Evolutionary conservation across 2,113 vertebrate genomes (phyloP).

Genomic region (Malaclemys terrapin): DNA sequence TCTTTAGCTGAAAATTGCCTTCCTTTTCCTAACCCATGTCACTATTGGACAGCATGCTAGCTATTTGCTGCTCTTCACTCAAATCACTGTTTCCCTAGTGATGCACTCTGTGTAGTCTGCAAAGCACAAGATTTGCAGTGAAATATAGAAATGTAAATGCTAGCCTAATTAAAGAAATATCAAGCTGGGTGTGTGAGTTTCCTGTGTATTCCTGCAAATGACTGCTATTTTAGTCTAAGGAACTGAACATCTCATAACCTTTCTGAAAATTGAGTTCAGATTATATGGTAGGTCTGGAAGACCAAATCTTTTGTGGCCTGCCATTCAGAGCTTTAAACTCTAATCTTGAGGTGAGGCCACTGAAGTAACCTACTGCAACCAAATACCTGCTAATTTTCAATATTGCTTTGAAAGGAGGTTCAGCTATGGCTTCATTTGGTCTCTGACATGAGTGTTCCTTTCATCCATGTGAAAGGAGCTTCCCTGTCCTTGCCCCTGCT

Average conservation of each 20-base stretch:
- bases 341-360: background rate
- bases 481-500: background rate
- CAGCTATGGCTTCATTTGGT: background rate
- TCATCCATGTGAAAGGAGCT: too few species aligned
- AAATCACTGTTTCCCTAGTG: background rate
- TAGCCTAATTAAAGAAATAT: background rate
- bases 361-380: background rate
- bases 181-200: too few species aligned
- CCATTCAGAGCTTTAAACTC: background rate
- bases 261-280: background rate
- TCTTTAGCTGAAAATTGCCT: background rate
- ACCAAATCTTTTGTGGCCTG: background rate
- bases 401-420: background rate
- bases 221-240: background rate
- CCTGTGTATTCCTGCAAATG: background rate
- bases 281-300: background rate
- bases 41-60: background rate
- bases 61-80: background rate
- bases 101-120: background rate
- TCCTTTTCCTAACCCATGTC: background rate
- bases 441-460: background rate
- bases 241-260: too few species aligned
- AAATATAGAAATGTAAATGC: background rate
- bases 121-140: too few species aligned
- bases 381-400: background rate